Base-by-base conservation (phyloP, 2,888 invertebrate species). In the Steinernema scapterisci region DNA sequence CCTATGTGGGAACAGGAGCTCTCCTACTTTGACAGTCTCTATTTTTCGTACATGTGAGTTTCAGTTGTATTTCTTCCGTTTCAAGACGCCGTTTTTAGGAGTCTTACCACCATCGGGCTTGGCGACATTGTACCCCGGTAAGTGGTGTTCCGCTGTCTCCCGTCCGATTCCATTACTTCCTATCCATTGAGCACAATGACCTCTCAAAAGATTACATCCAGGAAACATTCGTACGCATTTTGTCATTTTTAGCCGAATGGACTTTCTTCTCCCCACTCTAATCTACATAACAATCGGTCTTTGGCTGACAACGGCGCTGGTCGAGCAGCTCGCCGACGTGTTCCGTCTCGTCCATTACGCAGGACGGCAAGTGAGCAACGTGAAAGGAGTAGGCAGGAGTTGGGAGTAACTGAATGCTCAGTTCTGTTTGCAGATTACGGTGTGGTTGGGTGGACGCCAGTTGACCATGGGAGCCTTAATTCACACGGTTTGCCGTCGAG, bases 271-370 rank as follows among this genome's bases (percentile, higher is more conserved):
- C 6, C 83, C 83, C 6, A 85, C 85, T 3, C 76, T 85, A 9
- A 76, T 85, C 31, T 85, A 85, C 75, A 80, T 85, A 19, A 86
- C 85, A 6, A 84, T 85, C 43, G 85, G 85, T 5, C 73, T 85
- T 19, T 85, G 85, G 85, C 74, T 85, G 54, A 85, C 85, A 7
- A 86, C 85, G 0, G 85, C 85, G 0, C 75, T 85, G 5, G 85
- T 85, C 9, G 85, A 85, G 52, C 85, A 85, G 74, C 75, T 85
- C 7, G 85, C 85, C 0, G 85, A 85, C 73, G 85, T 85, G 19
- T 85, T 85, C 76, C 72, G 85, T 77, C 78, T 85, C 11, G 85
- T 85, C 0, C 85, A 85, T 72, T 85, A 86, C 75, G 84, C 84
- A 21, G 85, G 85, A 48, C 76, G 85, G 74, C 81, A 84, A 78